Evolutionary conservation across 1,140 invertebrate genomes (phyloP), one percentile per base, ranked within the genome.

Genomic region (Drosophila leontia): DNA sequence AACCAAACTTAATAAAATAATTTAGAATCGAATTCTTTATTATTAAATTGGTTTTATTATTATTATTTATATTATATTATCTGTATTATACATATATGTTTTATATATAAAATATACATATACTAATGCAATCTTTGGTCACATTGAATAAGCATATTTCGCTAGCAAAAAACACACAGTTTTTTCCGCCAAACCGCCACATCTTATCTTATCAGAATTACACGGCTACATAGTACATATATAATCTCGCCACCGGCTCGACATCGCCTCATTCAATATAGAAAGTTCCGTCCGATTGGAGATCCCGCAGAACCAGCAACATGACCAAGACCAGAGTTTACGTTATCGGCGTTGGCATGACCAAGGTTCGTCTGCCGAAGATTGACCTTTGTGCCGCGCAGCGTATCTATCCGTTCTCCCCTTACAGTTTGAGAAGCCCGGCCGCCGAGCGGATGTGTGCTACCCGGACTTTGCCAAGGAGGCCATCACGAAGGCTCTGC

Each of bases 331-430:
- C 79, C 45, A 94, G 94, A 93, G 98, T 99, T 57, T 99, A 96
- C 93, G 98, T 99, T 72, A 95, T 99, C 82, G 98, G 98, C 58
- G 98, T 99, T 72, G 98, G 98, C 62, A 99, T 99, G 98, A 99
- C 98, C 42, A 99, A 97, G 94, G 96, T 96, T 94, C 71, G 76
- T 9, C 50, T 32, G 11, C 11, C 23, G 48, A 48, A 56, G 51
- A 50, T 53, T 63, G 59, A 88, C 62, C 85, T 90, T 87, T 84
- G 80, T 56, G 44, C 26, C 37, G 45, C 11, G 8, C 15, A 1
- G 8, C 35, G 32, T 29, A 35, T 34, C 6, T 58, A 48, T 29
- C 13, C 19, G n/a, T 3, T 12, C 19, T 39, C 0, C n/a, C 23
- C 45, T 62, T 34, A 12, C 19, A 94, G 91, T 94, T 94, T 77